Evolutionary conservation across 2,113 vertebrate species (phyloP).

Genomic region (Aphelocoma coerulescens): DNA sequence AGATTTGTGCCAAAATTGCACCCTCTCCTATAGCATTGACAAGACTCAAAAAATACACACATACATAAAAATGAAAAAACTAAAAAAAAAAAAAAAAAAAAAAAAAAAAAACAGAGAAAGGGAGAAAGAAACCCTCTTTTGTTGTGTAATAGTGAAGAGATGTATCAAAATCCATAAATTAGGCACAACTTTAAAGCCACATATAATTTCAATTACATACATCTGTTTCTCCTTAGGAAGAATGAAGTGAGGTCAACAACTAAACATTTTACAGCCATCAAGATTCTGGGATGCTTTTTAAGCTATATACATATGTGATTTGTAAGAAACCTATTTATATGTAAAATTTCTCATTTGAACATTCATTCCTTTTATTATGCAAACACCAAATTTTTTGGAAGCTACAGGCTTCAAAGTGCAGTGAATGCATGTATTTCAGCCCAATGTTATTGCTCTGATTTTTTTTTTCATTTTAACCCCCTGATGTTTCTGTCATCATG

Average conservation of each 20-base stretch:
- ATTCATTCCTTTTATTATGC: conserved; percentile 48
- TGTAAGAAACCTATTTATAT: conserved; percentile 49
- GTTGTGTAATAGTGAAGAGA: neutral
- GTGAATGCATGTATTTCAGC: neutral
- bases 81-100: neutral
- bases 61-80: neutral
- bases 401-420: neutral
- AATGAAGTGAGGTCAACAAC: conserved; percentile 37
- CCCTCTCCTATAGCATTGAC: neutral
- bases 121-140: neutral
- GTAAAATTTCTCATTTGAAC: conserved; percentile 30
- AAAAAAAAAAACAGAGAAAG: neutral
- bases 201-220: conserved; percentile 49
- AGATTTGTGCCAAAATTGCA: neutral
- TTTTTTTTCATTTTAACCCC: neutral
- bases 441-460: neutral
- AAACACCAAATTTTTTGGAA: conserved; percentile 34
- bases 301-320: conserved; percentile 38
- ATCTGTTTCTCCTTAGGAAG: conserved; percentile 59
- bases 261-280: conserved; percentile 10
- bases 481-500: neutral
- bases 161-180: conserved; percentile 36
- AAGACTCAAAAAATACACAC: neutral
- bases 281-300: conserved; percentile 29
- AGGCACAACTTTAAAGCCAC: conserved; percentile 35